A percentile compares a stretch with the other conserved stretches of the same genome.
Evolutionary conservation across 30 jellyfish, hydroid and myxozoan genomes (phyloP).

Genomic region (Chironex yamaguchii): DNA sequence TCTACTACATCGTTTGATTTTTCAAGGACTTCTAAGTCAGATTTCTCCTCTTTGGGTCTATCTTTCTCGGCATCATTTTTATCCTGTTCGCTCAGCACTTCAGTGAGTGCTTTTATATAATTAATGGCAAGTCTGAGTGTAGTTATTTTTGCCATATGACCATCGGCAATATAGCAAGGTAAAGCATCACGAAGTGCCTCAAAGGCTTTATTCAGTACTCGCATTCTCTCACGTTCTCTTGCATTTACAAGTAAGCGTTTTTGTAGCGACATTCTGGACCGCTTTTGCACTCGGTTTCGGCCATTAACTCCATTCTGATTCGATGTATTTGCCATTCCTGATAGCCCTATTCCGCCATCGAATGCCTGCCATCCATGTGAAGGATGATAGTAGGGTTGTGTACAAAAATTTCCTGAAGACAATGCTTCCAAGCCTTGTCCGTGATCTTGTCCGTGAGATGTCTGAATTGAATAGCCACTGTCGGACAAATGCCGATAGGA

Average conservation of each 20-base stretch:
- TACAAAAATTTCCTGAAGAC: conserved; percentile 53
- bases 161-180: conserved; percentile 98
- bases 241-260: conserved; percentile 93
- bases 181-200: conserved; percentile 96
- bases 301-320: conserved; percentile 39
- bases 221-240: conserved; percentile 96
- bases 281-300: conserved; percentile 77
- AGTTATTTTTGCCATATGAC: conserved; percentile 98
- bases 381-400: conserved; percentile 42
- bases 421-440: conserved; percentile 48
- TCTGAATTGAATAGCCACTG: conserved; percentile 10
- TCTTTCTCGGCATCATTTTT: conserved; percentile 62
- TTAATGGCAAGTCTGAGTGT: conserved; percentile 92
- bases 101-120: conserved; percentile 90
- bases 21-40: neutral
- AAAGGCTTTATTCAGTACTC: conserved; percentile 93
- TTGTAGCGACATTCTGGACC: conserved; percentile 94
- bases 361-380: conserved; percentile 62
- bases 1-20: neutral
- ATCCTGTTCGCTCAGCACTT: conserved; percentile 82
- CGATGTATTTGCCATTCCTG: conserved; percentile 42
- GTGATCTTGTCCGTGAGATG: conserved; percentile 60
- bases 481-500: conserved; percentile 64
- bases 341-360: conserved; percentile 54
- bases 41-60: neutral